Evolutionary conservation across 2,797 vertebrate species (phyloP), one percentile per base, ranked within the genome.

Genomic region (Myotis myotis): DNA sequence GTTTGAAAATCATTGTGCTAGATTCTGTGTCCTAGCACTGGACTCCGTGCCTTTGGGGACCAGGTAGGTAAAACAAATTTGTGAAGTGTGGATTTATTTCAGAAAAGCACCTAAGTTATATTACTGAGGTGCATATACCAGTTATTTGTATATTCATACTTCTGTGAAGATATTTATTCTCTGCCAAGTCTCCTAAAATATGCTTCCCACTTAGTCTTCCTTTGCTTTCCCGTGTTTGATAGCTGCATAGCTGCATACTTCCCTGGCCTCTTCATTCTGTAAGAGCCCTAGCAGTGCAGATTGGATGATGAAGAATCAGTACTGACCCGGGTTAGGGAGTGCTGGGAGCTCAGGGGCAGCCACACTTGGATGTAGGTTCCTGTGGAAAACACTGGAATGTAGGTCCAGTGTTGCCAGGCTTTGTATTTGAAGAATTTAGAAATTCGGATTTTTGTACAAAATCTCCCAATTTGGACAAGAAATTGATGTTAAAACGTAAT

Each of bases 201-300:
- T 1, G 0, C 89, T 74, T 88, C 68, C n/a, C 36, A 20, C 53
- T 3, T 0, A 4, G 23, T 30, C 64, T 68, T 12, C 68, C 75
- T 57, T 72, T 41, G 36, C 47, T 47, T 36, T 19, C 41, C 66
- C 10, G 5, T 9, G 6, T 41, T 79, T 8, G 7, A 5, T 30
- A 16, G 2, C 75, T 44, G 17, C 20, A 0, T 0, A 9, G 25
- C 82, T 44, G 0, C 17, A 0, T 3, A 0, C 6, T 62, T 41
- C 19, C 1, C 68, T 23, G 16, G 22, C n/a, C 60, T 55, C 74
- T 10, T n/a, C 19, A 8, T 19, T 25, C 44, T 38, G 0, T 23
- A 3, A 72, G 57, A 71, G n/a, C 53, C 25, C 44, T 23, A 20
- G 49, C 76, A 6, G 17, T 0, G 2, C 10, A 13, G 75, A 13